A percentile compares a stretch with the other conserved stretches of the same genome.
phyloP scores from a whole-genome alignment of 2,888 invertebrate species.

The Lasioglossum morio region DNA sequence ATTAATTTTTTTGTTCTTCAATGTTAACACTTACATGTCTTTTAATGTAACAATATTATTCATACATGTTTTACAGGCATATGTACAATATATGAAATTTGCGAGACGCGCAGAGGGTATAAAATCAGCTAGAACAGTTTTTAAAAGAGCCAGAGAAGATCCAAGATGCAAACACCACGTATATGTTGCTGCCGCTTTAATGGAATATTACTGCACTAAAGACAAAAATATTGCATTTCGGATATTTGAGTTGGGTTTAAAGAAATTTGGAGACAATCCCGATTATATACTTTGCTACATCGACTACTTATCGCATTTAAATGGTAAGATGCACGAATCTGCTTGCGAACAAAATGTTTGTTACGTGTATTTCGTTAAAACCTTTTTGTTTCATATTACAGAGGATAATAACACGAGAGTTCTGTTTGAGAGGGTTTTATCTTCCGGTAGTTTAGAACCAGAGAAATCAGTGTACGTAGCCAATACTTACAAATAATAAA shows the following conservation, averaged over 20 bases:
- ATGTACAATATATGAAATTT: conserved; percentile 99
- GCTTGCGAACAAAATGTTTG: not conserved
- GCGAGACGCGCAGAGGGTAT: conserved; percentile 98
- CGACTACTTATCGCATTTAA: conserved; percentile 98
- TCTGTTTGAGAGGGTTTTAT: conserved; percentile 98
- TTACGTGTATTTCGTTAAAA: conserved; percentile 6
- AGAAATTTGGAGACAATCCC: conserved; percentile 97
- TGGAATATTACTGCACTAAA: conserved; percentile 99
- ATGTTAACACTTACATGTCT: not conserved
- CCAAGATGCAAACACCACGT: conserved; percentile 93
- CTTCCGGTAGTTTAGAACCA: conserved; percentile 95
- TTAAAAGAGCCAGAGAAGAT: conserved; percentile 98
- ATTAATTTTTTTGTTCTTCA: conserved; percentile 11
- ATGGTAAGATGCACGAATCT: conserved; percentile 88
- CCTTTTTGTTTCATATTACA: conserved; percentile 83
- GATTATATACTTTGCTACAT: conserved; percentile 98
- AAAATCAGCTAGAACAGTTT: conserved; percentile 97
- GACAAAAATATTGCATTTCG: conserved; percentile 98
- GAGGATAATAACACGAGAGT: conserved; percentile 99
- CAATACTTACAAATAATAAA: conserved; percentile 14
- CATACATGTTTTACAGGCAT: conserved; percentile 87
- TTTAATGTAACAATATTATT: conserved; percentile 13
- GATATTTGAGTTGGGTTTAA: conserved; percentile 98
- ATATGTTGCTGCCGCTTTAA: conserved; percentile 97
- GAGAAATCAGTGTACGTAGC: conserved; percentile 93